Evolutionary conservation across 1,140 invertebrate species (phyloP), one percentile per base, ranked within the genome.

Genomic region (Brachionus rotundiformis): DNA sequence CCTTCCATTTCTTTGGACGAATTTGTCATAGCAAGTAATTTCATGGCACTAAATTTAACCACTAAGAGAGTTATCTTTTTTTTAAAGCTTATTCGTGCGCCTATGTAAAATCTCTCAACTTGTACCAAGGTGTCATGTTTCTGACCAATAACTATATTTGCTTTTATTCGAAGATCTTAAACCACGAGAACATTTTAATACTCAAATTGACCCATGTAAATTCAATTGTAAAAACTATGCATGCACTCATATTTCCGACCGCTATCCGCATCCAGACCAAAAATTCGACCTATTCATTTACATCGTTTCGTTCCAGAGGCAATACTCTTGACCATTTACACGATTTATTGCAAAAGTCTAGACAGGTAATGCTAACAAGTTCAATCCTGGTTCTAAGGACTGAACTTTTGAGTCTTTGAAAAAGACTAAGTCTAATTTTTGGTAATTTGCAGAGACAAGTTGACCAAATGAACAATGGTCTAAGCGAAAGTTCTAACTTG

Each of bases 91-190:
- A 79, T 19, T 79, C 76, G 1, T 79, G 76, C 19, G 76, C 76
- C 47, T 79, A 79, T 63, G 76, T 79, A 3, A 79, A 79, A 41
- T 79, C 76, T 19, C 23, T 79, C 4, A 79, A 79, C 47, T 63
- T 79, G 47, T 79, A 59, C 33, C 76, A 79, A 59, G 76, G 76
- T 6, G 76, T 63, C 31, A 79, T 79, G 76, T 79, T 59, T 79
- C 25, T 79, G 7, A 79, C 76, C 23, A 54, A 36, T 13, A 79
- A 79, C 29, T 79, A 79, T n/a, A 59, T 79, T 27, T 79, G 76
- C 27, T 79, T 79, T 63, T 63, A 79, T 79, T 79, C 76, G 25
- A 79, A 79, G 59, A 63, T 79, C 10, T 25, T 79, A 7, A 79
- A 63, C 59, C 76, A 79, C 13, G 76, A 79, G 41, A 54, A 79